Evolutionary conservation across 2,888 invertebrate species (phyloP), one percentile per base, ranked within the genome.

Genomic region (Spatulosminthurus flaviceps): DNA sequence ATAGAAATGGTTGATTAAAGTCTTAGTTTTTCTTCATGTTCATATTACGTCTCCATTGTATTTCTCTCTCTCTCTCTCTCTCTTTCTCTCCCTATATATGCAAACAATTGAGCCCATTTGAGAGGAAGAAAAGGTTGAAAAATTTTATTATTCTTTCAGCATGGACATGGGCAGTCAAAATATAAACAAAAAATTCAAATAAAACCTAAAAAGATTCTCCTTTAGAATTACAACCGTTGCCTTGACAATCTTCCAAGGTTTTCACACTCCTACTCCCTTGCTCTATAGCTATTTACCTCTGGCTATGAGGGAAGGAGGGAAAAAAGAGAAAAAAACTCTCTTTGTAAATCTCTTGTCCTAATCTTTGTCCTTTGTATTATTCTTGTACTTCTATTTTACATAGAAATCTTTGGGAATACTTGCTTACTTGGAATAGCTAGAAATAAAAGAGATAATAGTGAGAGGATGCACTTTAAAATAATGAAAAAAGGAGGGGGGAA

Each of bases 401-500:
- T 19, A 5, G 9, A 51, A 51, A 51, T 51, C 51, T 19, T 51
- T 34, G 34, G 34, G 34, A 34, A 34, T 34, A 34, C 51, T 51
- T 51, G 51, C 1, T n/a, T n/a, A n/a, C n/a, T n/a, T n/a, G 19
- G 51, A 9, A 51, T 51, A n/a, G 5, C 34, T 34, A 7, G 5
- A 34, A 34, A 4, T 9, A 34, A 34, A 9, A 34, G 34, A 34
- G 51, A n/a, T 13, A 51, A 51, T 13, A 51, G n/a, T 51, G 51
- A 34, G 51, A 51, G 51, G 51, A 51, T 51, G 51, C n/a, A 51
- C 51, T 51, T 51, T 51, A 51, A 51, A 51, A 51, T 51, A 51
- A 51, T 51, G 51, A 51, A 51, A 51, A 51, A 51, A n/a, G n/a
- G n/a, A n/a, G n/a, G n/a, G 51, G 51, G 51, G n/a, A 51, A 51